These are phyloP conservation scores for Fukomys damarensis DNA, from an alignment of 2,113 vertebrate species.

Conservation along the genomic window DNA sequence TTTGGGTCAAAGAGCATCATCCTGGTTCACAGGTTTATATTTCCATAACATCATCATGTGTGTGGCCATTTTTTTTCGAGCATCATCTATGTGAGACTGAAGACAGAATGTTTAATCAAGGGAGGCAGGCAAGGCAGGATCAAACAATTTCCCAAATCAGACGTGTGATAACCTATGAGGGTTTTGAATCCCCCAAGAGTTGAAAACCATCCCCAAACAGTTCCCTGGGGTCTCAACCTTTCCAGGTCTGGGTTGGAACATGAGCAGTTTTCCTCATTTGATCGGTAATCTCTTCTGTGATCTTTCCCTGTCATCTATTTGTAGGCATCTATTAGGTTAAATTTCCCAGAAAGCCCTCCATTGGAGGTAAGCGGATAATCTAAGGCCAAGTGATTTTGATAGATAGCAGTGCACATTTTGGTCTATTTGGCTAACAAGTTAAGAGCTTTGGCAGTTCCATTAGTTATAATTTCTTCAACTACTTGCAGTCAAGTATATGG, in stretches of 20 bases:
- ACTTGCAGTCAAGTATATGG: neutral
- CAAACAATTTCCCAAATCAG: neutral
- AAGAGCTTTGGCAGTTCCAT: neutral
- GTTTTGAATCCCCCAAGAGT: neutral
- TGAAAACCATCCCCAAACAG: neutral
- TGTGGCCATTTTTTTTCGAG: neutral
- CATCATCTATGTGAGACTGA: neutral
- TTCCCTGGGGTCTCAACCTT: neutral
- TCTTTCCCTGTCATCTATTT: neutral
- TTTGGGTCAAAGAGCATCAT: neutral
- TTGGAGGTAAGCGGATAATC: neutral
- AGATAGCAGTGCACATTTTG: neutral
- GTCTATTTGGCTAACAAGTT: neutral
- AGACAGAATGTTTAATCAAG: neutral
- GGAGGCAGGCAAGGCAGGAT: neutral
- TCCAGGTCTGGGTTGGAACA: neutral
- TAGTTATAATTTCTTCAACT: neutral
- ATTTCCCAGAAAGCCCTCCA: too few relatives aligned
- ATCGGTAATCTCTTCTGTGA: neutral
- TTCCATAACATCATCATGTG: neutral
- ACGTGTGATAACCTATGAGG: neutral
- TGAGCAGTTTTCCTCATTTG: neutral
- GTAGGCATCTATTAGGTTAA: too few relatives aligned
- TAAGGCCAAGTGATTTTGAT: neutral
- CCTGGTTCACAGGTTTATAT: neutral